A percentile compares a stretch with the other conserved stretches of the same genome.
Evolutionary conservation across 1,140 invertebrate genomes (phyloP).

Genomic region (Patella vulgata): DNA sequence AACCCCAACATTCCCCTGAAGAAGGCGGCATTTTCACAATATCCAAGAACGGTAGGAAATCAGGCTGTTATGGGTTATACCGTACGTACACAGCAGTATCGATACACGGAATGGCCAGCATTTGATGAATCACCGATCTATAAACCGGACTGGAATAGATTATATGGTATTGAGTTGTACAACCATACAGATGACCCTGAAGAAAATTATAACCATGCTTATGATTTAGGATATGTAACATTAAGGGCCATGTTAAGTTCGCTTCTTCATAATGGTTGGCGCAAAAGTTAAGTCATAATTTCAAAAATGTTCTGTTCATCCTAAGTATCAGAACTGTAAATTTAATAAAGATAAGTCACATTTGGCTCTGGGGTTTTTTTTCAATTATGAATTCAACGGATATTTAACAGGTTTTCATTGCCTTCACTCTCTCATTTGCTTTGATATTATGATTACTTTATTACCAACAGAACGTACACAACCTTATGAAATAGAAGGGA

Average conservation of each 20-base stretch:
- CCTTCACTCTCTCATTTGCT: too few species aligned
- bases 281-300: too few species aligned
- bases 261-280: slow-evolving; percentile 54
- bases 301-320: too few species aligned
- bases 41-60: slow-evolving; percentile 79
- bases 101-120: slow-evolving; percentile 83
- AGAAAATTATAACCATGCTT: slow-evolving; percentile 77
- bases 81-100: slow-evolving; percentile 74
- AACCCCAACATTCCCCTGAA: slow-evolving; percentile 51
- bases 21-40: slow-evolving; percentile 78
- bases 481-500: too few species aligned
- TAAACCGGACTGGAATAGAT: slow-evolving; percentile 73
- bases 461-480: too few species aligned
- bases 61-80: slow-evolving; percentile 86
- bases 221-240: slow-evolving; percentile 29
- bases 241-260: slow-evolving; percentile 42
- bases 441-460: too few species aligned
- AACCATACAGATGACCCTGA: slow-evolving; percentile 75
- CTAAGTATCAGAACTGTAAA: too few species aligned
- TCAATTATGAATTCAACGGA: too few species aligned
- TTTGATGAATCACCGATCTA: slow-evolving; percentile 43
- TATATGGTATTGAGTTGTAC: slow-evolving; percentile 71
- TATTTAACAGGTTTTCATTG: too few species aligned
- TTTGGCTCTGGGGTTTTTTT: too few species aligned
- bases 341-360: too few species aligned